Conservation (phyloP, 2,888 invertebrate species). For the Melipona beecheii region DNA sequence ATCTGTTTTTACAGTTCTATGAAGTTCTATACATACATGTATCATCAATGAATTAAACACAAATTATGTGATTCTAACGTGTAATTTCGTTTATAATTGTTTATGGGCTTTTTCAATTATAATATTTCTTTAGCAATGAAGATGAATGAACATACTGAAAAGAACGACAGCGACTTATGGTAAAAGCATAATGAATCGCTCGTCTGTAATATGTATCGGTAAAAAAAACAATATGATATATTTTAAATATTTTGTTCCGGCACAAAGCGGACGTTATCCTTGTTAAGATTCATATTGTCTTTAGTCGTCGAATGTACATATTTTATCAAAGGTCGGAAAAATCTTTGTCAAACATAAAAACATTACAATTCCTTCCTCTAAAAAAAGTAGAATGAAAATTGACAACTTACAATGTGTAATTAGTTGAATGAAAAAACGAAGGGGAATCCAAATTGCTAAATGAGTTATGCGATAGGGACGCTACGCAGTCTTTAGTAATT, state of each 20-base stretch:
- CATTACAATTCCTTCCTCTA: conserved; percentile 18
- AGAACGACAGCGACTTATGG: conserved; percentile 2
- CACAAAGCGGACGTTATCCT: conserved; percentile 50
- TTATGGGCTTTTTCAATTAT: neutral
- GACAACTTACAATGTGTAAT: conserved; percentile 36
- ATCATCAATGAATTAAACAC: conserved; percentile 14
- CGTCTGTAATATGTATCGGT: conserved; percentile 1
- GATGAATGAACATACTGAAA: neutral
- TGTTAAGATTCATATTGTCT: conserved; percentile 45
- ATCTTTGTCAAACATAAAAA: conserved; percentile 45
- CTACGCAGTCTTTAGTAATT: conserved; percentile 60
- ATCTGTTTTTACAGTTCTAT: conserved; percentile 6
- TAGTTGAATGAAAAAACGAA: conserved; percentile 20
- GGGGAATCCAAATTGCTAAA: conserved; percentile 55
- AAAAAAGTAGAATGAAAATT: conserved; percentile 30
- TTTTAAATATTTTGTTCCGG: conserved; percentile 55
- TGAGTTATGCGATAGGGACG: conserved; percentile 57
- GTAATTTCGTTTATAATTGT: neutral
- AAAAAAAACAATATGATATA: conserved; percentile 46
- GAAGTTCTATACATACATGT: neutral
- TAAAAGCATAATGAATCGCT: conserved; percentile 10
- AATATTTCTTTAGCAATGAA: neutral
- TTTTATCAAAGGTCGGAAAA: conserved; percentile 49
- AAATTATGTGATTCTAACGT: neutral
- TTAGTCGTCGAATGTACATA: conserved; percentile 61